Percentiles rank a stretch among this genome's conserved stretches.
Evolutionary conservation across 2,888 invertebrate species (phyloP).

Genomic region (Deilephila porcellus): DNA sequence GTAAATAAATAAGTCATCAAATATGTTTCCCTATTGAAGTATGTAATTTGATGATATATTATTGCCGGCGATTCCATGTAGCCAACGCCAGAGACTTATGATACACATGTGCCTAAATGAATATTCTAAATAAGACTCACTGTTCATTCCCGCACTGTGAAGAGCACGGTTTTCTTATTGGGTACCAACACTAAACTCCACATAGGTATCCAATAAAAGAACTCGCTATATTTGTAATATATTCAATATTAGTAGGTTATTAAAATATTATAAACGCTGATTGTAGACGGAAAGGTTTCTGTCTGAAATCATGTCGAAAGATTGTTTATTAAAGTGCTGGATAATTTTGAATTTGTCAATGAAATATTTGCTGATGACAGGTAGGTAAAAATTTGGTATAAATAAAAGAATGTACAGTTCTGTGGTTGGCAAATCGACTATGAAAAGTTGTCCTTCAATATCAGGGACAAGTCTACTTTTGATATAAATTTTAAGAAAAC

Average conservation of each 20-base stretch:
- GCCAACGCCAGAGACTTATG: conserved; percentile 27
- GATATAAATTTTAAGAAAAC: too few relatives aligned
- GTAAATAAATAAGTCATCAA: conserved; percentile 15
- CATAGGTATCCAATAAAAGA: background rate
- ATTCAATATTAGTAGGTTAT: conserved; percentile 23
- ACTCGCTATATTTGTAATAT: conserved; percentile 24
- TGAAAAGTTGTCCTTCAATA: too few relatives aligned
- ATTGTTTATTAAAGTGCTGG: conserved; percentile 15
- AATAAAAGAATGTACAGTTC: too few relatives aligned
- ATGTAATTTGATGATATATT: conserved; percentile 9
- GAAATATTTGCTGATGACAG: too few relatives aligned
- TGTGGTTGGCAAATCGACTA: too few relatives aligned
- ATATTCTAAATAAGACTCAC: conserved; percentile 26
- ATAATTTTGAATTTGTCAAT: conserved; percentile 8
- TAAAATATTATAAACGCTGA: conserved; percentile 19
- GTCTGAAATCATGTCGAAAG: background rate
- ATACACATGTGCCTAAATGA: conserved; percentile 25
- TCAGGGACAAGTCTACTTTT: too few relatives aligned
- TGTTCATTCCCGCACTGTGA: conserved; percentile 26
- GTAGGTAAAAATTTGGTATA: too few relatives aligned
- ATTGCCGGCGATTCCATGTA: conserved; percentile 17
- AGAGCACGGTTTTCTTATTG: conserved; percentile 21
- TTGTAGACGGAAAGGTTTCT: background rate
- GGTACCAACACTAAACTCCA: conserved; percentile 4
- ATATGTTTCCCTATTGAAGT: conserved; percentile 17